Evolutionary conservation across 2,113 vertebrate species (phyloP).

Genomic region (Mesoclemmys tuberculata): DNA sequence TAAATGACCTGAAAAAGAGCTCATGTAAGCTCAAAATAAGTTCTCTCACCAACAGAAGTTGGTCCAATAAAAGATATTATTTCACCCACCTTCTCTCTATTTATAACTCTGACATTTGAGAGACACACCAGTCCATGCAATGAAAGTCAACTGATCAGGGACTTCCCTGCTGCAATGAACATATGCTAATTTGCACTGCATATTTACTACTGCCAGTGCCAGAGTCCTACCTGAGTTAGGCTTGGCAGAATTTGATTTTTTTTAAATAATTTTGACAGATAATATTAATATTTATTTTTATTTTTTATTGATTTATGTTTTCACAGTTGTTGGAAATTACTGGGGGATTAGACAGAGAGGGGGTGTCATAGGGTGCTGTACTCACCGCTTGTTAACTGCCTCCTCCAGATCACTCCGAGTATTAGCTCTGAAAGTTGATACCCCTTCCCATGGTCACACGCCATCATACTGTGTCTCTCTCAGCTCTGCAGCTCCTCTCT

Average conservation of each 20-base stretch:
- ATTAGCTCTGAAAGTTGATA: background rate
- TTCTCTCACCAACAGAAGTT: too few species aligned
- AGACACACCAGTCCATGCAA: background rate
- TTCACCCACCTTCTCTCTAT: background rate
- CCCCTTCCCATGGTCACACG: background rate
- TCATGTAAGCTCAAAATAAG: too few species aligned
- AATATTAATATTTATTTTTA: background rate
- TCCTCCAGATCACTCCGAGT: background rate
- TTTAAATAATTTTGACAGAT: background rate
- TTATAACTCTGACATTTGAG: background rate
- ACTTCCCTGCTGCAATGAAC: background rate
- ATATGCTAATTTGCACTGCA: background rate
- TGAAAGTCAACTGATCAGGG: background rate
- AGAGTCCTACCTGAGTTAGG: background rate
- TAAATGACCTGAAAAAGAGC: background rate
- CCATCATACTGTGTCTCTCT: background rate
- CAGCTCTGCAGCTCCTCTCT: background rate
- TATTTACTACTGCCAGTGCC: background rate
- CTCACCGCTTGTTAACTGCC: background rate
- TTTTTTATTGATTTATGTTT: background rate
- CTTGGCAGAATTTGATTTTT: background rate
- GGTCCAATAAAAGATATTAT: background rate
- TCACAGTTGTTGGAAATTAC: background rate
- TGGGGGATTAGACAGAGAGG: background rate
- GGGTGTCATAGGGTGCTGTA: background rate